phyloP scores from a whole-genome alignment of 2,113 vertebrate genomes.

The Holacanthus passer region DNA sequence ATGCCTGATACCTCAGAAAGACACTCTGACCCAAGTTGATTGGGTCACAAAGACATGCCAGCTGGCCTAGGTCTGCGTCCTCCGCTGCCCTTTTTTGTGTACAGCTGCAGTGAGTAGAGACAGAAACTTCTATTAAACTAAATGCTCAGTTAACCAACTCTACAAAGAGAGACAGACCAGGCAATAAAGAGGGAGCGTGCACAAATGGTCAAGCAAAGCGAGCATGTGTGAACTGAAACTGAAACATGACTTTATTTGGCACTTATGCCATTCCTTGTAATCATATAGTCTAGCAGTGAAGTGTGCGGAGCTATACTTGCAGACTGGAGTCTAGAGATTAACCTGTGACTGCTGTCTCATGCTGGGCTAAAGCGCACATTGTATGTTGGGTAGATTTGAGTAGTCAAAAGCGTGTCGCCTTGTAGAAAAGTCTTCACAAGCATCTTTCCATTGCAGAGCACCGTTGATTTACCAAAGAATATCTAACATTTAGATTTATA shows the following conservation, averaged over 20 bases:
- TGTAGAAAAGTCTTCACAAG: background rate
- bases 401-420: background rate
- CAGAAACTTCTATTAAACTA: background rate
- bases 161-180: background rate
- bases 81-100: background rate
- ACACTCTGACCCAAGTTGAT: background rate
- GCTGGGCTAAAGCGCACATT: background rate
- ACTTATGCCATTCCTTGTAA: background rate
- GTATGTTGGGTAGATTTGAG: background rate
- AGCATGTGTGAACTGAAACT: slow-evolving; percentile 30
- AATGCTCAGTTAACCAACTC: background rate
- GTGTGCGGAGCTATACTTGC: background rate
- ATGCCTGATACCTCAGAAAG: background rate
- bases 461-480: background rate
- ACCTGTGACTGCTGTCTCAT: background rate
- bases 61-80: background rate
- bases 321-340: background rate
- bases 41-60: background rate
- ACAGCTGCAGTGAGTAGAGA: background rate
- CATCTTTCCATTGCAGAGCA: too few species aligned
- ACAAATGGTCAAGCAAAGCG: background rate
- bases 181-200: background rate
- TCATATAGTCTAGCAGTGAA: background rate
- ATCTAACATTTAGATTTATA: background rate
- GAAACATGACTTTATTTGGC: slow-evolving; percentile 5